Percentiles rank a stretch among this genome's conserved stretches.
These are phyloP conservation scores for Heliconius melpomene DNA, from an alignment of 1,140 invertebrate species.

Conservation along the genomic window DNA sequence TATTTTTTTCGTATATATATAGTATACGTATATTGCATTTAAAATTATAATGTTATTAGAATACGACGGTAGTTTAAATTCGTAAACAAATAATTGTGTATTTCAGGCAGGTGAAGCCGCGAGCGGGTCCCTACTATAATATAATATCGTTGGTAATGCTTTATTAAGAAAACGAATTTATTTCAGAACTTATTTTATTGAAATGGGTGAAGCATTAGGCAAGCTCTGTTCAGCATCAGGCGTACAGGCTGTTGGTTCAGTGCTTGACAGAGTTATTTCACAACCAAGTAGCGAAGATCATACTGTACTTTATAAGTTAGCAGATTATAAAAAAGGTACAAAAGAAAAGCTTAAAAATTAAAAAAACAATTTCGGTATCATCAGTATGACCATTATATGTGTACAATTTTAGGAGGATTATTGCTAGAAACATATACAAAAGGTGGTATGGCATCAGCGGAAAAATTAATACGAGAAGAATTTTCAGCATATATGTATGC, in stretches of 20 bases:
- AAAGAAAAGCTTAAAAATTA: not conserved
- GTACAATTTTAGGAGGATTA: conserved; percentile 84
- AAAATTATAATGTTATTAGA: no score
- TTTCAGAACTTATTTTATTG: conserved; percentile 16
- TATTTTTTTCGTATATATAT: no score
- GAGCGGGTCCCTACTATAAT: not conserved
- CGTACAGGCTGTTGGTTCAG: conserved; percentile 85
- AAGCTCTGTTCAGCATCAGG: conserved; percentile 73
- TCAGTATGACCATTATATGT: not conserved
- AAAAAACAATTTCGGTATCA: not conserved
- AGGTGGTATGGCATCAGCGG: conserved; percentile 90
- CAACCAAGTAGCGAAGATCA: conserved; percentile 92
- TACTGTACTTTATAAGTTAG: conserved; percentile 91
- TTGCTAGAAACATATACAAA: conserved; percentile 92
- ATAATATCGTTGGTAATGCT: not conserved
- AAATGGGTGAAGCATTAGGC: conserved; percentile 65
- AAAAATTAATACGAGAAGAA: conserved; percentile 93
- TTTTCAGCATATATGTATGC: conserved; percentile 95
- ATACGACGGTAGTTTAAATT: no score
- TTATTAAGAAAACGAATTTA: not conserved
- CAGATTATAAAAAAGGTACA: conserved; percentile 93
- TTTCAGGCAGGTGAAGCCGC: not conserved
- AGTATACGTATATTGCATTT: no score
- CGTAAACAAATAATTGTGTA: not conserved
- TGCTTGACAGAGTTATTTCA: conserved; percentile 92